Evolutionary conservation across 1,140 invertebrate genomes (phyloP), one percentile per base, ranked within the genome.

Genomic region (Zaprionus kolodkinae): DNA sequence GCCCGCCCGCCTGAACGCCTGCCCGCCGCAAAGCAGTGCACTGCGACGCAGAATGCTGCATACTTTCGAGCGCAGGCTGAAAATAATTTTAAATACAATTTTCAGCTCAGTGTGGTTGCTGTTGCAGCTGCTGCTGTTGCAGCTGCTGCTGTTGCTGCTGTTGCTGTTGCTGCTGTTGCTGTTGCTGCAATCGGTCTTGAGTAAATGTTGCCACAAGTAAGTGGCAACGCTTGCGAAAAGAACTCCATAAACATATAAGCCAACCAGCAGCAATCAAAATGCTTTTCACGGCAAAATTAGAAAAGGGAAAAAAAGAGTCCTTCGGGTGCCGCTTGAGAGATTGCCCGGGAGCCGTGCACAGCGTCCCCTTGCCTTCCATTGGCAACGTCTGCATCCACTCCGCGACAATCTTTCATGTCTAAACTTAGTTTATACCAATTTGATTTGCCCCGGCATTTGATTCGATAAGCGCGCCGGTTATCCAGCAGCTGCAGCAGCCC

Each of bases 191-290:
- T 84, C 66, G 85, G 81, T 76, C 72, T 79, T 91, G 87, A 88
- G 83, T 81, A 91, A 91, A 91, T 90, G 86, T 90, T 90, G 82
- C 68, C 79, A 54, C 77, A 83, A 76, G 78, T 91, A 91, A 91
- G 80, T 84, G 87, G 87, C 82, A 86, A 75, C 75, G 75, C 75
- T 78, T 72, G 72, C 62, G 78, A 60, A 56, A 30, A 68, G 55
- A 61, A 62, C 64, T 59, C 40, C 15, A 66, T 66, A 50, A 45
- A 40, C 59, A 61, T 40, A 57, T 64, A 69, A 60, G 48, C 33
- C 60, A 52, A 15, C n/a, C 61, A 27, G 45, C 57, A 50, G 43
- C 52, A 57, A 68, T 59, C 54, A 45, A 68, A 57, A 57, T 67
- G 65, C 50, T 56, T 40, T 54, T 52, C 50, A 64, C 62, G 62